phyloP scores from a whole-genome alignment of 2,797 vertebrate genomes.

The Sebastes iracundus region DNA sequence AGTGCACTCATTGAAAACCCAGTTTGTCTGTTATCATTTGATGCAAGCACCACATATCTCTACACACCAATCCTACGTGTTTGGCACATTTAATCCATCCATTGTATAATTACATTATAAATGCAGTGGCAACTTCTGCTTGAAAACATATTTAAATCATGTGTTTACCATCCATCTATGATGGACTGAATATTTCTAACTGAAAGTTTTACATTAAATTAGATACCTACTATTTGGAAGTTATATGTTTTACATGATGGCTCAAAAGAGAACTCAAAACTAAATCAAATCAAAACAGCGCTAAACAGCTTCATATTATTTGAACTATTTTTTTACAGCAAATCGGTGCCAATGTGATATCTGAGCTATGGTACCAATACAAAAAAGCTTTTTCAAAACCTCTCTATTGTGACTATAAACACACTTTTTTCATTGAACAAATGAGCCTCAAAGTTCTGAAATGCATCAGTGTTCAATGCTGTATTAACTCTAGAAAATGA shows the following conservation, averaged over 20 bases:
- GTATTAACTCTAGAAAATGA: not conserved
- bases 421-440: not conserved
- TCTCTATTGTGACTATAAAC: not conserved
- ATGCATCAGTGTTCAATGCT: not conserved
- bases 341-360: not conserved
- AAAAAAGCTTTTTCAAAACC: not conserved
- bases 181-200: not conserved
- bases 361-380: not conserved
- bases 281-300: not conserved
- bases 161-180: not conserved
- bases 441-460: not conserved
- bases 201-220: not conserved
- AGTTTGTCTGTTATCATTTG: not conserved
- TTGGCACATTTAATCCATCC: not conserved
- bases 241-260: not conserved
- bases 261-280: not conserved
- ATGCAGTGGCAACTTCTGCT: not conserved
- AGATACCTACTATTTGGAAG: not conserved
- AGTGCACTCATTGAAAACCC: constrained; percentile 8
- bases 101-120: not conserved
- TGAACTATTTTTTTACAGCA: not conserved
- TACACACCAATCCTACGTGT: not conserved
- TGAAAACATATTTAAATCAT: not conserved
- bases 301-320: not conserved
- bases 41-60: not conserved